A percentile compares a stretch with the other conserved stretches of the same genome.
These are phyloP conservation scores for Dasyprocta punctata DNA, from an alignment of 2,113 vertebrate species.

Conservation along the genomic window DNA sequence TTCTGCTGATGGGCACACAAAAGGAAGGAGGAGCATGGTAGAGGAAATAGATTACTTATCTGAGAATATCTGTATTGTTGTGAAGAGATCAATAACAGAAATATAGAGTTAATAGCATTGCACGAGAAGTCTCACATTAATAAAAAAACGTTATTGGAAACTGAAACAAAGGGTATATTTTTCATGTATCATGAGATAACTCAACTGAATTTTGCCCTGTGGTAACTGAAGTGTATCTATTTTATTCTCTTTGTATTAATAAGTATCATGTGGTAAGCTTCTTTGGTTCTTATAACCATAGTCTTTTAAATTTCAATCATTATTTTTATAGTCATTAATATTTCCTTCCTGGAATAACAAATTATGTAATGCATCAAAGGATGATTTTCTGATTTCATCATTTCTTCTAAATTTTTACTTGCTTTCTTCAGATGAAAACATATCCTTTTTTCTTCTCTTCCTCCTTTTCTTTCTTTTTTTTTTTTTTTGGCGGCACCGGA, in stretches of 20 bases:
- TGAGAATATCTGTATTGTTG: not conserved
- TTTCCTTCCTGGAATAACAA: not conserved
- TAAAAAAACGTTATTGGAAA: not conserved
- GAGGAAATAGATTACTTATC: not conserved
- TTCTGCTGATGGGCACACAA: not conserved
- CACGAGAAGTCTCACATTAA: not conserved
- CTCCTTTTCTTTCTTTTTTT: no score
- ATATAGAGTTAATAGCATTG: not conserved
- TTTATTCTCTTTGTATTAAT: not conserved
- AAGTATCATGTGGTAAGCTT: not conserved
- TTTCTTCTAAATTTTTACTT: not conserved
- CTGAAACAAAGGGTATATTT: not conserved
- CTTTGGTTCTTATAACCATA: no score
- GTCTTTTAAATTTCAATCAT: not conserved
- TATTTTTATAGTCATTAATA: not conserved
- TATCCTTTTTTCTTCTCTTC: not conserved
- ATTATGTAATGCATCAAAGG: not conserved
- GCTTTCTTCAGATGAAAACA: not conserved
- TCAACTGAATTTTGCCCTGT: not conserved
- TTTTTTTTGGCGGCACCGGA: no score
- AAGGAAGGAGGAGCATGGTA: not conserved
- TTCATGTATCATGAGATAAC: not conserved
- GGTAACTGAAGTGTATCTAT: not conserved
- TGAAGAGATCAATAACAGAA: not conserved
- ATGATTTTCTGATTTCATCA: not conserved